Evolutionary conservation across 2,113 vertebrate species (phyloP).

Genomic region (Suricata suricatta): DNA sequence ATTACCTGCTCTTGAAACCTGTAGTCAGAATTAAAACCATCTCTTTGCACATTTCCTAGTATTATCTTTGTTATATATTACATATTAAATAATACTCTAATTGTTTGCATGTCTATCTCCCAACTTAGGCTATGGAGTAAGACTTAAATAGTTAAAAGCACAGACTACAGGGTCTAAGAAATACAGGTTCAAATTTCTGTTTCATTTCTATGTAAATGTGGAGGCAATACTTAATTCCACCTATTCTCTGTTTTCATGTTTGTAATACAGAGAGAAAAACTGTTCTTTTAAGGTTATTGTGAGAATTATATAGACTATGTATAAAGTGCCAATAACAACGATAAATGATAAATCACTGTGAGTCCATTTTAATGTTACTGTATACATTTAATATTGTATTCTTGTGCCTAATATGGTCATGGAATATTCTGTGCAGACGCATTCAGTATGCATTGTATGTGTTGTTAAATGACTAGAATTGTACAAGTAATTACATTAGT

Average conservation of each 20-base stretch:
- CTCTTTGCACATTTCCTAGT: background rate
- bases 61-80: background rate
- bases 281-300: background rate
- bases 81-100: background rate
- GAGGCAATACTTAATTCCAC: background rate
- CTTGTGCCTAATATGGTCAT: background rate
- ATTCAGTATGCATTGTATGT: background rate
- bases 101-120: background rate
- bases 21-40: background rate
- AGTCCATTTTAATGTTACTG: background rate
- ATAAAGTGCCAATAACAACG: background rate
- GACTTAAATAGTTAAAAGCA: background rate
- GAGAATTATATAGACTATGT: background rate
- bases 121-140: background rate
- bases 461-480: background rate
- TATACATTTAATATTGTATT: background rate
- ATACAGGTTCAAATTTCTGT: background rate
- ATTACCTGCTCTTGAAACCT: background rate
- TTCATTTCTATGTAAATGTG: background rate
- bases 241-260: background rate
- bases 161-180: background rate
- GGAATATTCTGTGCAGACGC: background rate
- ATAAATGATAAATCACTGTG: background rate
- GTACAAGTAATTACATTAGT: background rate
- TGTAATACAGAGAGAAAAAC: background rate